These are phyloP conservation scores for Oxystoma pomonae DNA, from an alignment of 2,888 invertebrate genomes.

Conservation along the genomic window DNA sequence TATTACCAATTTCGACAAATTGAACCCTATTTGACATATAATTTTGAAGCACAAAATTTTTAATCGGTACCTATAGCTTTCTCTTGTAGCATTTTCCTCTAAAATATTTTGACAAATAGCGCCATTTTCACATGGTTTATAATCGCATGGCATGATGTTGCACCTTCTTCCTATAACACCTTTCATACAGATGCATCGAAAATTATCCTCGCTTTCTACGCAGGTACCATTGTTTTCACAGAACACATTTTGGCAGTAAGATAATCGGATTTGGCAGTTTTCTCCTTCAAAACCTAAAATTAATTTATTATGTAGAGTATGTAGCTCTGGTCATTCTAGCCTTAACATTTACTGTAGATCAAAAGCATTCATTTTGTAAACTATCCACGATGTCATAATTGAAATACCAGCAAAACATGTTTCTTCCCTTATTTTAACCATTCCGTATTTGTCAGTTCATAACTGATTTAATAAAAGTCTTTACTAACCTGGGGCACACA, in stretches of 20 bases:
- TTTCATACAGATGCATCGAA: conserved; percentile 49
- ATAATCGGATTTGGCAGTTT: conserved; percentile 37
- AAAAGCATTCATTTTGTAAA: no score
- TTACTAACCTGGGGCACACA: conserved; percentile 45
- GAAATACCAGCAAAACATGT: no score
- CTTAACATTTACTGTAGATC: no score
- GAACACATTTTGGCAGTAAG: conserved; percentile 34
- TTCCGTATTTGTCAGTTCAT: no score
- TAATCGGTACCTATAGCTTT: conserved; percentile 45
- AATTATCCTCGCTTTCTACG: conserved; percentile 43
- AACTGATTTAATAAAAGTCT: no score
- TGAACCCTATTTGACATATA: no score
- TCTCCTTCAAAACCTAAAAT: conserved; percentile 40
- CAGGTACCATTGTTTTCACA: conserved; percentile 49
- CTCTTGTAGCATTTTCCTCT: conserved; percentile 43
- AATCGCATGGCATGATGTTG: conserved; percentile 55
- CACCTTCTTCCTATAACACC: conserved; percentile 55
- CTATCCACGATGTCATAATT: no score
- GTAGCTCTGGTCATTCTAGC: no score
- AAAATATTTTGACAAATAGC: conserved; percentile 48
- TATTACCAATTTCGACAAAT: no score
- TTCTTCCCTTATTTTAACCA: no score
- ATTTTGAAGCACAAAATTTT: background rate
- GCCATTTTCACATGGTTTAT: conserved; percentile 51
- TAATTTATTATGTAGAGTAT: no score